phyloP scores from a whole-genome alignment of 2,888 invertebrate species.

The Hirudinaria manillensis region DNA sequence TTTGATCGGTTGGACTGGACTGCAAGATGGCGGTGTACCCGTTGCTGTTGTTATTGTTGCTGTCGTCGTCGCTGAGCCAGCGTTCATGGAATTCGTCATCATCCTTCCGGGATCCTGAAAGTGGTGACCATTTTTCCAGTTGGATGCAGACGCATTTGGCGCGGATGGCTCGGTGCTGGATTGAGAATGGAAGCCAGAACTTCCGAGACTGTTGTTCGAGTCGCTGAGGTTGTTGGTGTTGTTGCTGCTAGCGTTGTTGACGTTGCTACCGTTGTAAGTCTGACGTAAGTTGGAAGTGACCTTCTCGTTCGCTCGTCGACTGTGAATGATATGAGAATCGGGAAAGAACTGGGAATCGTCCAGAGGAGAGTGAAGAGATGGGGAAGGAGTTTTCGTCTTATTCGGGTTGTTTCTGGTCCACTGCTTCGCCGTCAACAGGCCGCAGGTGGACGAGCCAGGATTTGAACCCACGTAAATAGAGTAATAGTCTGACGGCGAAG shows the following conservation, averaged over 20 bases:
- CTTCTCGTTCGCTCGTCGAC: neutral
- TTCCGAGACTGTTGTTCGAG: neutral
- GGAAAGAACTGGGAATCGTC: neutral
- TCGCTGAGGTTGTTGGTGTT: neutral
- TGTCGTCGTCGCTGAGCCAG: slow-evolving; percentile 5
- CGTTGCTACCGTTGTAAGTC: neutral
- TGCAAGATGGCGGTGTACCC: neutral
- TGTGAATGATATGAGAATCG: neutral
- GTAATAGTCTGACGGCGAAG: neutral
- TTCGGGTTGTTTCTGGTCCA: slow-evolving; percentile 10
- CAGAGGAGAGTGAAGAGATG: slow-evolving; percentile 7
- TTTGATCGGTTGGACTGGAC: slow-evolving; percentile 1
- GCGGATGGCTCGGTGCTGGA: too few relatives aligned
- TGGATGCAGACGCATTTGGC: too few relatives aligned
- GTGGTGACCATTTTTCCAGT: too few relatives aligned
- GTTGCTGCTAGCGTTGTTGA: slow-evolving; percentile 4
- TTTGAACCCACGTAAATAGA: slow-evolving; percentile 4
- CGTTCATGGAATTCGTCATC: too few relatives aligned
- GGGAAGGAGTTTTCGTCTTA: neutral
- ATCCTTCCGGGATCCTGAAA: too few relatives aligned
- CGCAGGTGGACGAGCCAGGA: neutral
- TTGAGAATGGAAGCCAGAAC: neutral
- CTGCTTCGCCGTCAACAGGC: neutral
- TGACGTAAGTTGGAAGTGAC: neutral
- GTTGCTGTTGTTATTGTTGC: neutral